A percentile compares a stretch with the other conserved stretches of the same genome.
These are phyloP conservation scores for Lacerta viridis DNA, from an alignment of 2,797 vertebrate species.

Conservation along the genomic window DNA sequence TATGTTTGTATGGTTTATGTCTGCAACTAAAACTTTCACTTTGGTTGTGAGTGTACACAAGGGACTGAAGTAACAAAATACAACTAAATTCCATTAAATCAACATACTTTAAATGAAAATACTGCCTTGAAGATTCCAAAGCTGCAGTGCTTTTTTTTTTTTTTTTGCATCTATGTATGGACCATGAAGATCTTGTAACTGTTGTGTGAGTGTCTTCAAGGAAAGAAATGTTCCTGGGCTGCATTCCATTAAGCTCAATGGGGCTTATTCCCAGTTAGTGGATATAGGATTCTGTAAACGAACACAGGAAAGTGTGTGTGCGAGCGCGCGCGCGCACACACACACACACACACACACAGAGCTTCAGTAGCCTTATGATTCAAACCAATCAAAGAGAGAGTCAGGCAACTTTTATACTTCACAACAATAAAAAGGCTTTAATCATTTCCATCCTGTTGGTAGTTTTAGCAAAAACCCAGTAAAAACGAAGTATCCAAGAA, in stretches of 20 bases:
- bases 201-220: not conserved
- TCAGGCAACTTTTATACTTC: not conserved
- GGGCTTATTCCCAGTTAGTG: not conserved
- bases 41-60: not conserved
- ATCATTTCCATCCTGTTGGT: not conserved
- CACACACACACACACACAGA: no score
- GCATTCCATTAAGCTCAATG: not conserved
- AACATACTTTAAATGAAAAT: not conserved
- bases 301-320: no score
- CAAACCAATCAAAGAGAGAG: not conserved
- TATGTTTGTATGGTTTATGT: not conserved
- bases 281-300: no score
- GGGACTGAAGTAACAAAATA: not conserved
- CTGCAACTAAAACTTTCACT: not conserved
- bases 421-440: not conserved
- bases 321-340: no score
- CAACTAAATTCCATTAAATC: not conserved
- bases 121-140: not conserved
- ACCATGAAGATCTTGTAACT: not conserved
- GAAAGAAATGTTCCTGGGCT: not conserved
- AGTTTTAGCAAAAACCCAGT: conserved; percentile 39
- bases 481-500: conserved; percentile 36
- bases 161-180: not conserved
- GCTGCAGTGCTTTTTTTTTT: not conserved
- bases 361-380: no score